Evolutionary conservation across 2,888 invertebrate genomes (phyloP), one percentile per base, ranked within the genome.

Genomic region (Chloroclystis v-ata): DNA sequence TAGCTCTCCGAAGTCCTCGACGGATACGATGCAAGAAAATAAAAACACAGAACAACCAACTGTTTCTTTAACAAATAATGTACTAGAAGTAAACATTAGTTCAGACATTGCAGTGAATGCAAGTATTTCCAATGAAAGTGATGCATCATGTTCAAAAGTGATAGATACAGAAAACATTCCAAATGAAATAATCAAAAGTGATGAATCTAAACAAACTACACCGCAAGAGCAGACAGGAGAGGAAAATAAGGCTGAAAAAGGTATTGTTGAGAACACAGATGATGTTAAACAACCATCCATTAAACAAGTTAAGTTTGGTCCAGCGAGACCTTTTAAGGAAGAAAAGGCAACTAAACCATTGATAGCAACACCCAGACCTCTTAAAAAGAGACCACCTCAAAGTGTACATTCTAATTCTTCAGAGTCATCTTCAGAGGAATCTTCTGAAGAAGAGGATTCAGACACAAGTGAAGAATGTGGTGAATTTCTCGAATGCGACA

Each of bases 341-440:
- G 89, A 91, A 73, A 82, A 84, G 41, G 86, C 90, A 20, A 61
- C 82, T 4, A 89, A 84, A 65, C 89, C 90, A 12, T 69, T 91
- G 39, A 89, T 90, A 62, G 91, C 91, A 12, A 91, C 91, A 38
- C 91, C 91, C 40, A 85, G 91, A 40, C 91, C 91, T 4, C 72
- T 91, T 24, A 90, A 90, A 65, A 91, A 90, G 67, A 83, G 79
- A 65, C 57, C 62, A 39, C 81, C 84, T 47, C 86, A 83, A 70
- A 60, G 82, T 3, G 76, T 86, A 35, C 78, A 77, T 61, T 80
- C 81, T 9, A 79, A 80, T 43, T 81, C 85, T 59, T 72, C 89
- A 6, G 81, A 86, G 46, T 71, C 82, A 26, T 84, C 87, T 60
- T 69, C 89, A 5, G 82, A 87, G 46, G 87, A 89, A 54, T 74